These are phyloP conservation scores for Stratiomys singularior DNA, from an alignment of 2,888 invertebrate species.

Conservation along the genomic window DNA sequence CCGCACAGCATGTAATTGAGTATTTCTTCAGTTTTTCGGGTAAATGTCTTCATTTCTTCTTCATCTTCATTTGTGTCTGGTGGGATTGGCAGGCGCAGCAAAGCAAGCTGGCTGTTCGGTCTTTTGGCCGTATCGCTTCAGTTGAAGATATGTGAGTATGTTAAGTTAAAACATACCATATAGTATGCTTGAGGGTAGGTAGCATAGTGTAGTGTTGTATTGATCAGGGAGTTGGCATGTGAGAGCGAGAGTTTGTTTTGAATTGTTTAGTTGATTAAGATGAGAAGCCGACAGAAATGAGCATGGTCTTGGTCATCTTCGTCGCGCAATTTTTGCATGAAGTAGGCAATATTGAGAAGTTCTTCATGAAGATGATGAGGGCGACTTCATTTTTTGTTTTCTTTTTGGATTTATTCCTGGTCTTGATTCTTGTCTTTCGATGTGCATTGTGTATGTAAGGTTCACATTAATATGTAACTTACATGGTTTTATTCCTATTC, in stretches of 20 bases:
- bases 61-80: not conserved
- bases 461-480: no score
- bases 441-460: no score
- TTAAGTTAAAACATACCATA: conserved; percentile 6
- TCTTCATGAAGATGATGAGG: no score
- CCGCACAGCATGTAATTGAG: conserved; percentile 21
- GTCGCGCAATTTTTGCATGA: not conserved
- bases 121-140: not conserved
- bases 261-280: conserved; percentile 19
- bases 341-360: not conserved
- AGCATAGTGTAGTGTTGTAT: conserved; percentile 1
- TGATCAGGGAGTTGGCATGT: not conserved
- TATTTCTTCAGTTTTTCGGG: conserved; percentile 28
- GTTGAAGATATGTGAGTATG: not conserved
- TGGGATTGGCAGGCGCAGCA: not conserved
- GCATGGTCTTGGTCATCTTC: not conserved
- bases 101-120: not conserved
- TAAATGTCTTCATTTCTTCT: conserved; percentile 27
- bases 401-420: no score
- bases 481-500: no score
- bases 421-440: no score
- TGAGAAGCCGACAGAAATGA: conserved; percentile 12
- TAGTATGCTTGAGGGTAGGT: not conserved
- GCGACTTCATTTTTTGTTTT: no score
- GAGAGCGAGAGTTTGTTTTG: conserved; percentile 18